Conservation (phyloP, 92 coral and sea anemone species). For the Porites rus region DNA sequence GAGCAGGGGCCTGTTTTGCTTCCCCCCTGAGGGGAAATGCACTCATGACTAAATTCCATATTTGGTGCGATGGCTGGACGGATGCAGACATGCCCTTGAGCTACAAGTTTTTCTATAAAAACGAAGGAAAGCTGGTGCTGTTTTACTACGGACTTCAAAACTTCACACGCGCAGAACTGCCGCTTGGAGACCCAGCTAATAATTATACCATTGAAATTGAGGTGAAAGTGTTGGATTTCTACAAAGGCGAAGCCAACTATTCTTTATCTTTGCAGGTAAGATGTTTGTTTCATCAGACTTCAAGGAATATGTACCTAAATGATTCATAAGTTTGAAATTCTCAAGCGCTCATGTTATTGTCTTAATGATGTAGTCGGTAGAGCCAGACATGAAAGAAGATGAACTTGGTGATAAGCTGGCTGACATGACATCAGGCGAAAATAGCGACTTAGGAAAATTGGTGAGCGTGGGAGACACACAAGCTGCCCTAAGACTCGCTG, state of each 20-base stretch:
- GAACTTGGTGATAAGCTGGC: conserved; percentile 44
- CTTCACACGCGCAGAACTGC: conserved; percentile 34
- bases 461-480: conserved; percentile 53
- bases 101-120: conserved; percentile 50
- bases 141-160: conserved; percentile 40
- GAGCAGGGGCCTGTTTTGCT: conserved; percentile 48
- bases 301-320: background rate
- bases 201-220: conserved; percentile 59
- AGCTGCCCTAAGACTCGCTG: conserved; percentile 45
- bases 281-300: background rate
- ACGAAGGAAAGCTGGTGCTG: conserved; percentile 40
- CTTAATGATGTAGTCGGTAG: conserved; percentile 34
- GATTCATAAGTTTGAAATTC: background rate
- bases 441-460: conserved; percentile 40
- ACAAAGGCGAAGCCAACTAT: conserved; percentile 34
- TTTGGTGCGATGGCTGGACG: conserved; percentile 55
- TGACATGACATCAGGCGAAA: conserved; percentile 62
- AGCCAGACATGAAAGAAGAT: conserved; percentile 48
- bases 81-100: conserved; percentile 63
- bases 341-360: background rate
- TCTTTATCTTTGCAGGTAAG: conserved; percentile 50
- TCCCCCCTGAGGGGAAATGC: conserved; percentile 52
- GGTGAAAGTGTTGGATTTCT: conserved; percentile 38
- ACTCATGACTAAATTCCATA: conserved; percentile 46
- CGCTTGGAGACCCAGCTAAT: conserved; percentile 51